Evolutionary conservation across 2,113 vertebrate genomes (phyloP).

Genomic region (Nesogale talazaci): DNA sequence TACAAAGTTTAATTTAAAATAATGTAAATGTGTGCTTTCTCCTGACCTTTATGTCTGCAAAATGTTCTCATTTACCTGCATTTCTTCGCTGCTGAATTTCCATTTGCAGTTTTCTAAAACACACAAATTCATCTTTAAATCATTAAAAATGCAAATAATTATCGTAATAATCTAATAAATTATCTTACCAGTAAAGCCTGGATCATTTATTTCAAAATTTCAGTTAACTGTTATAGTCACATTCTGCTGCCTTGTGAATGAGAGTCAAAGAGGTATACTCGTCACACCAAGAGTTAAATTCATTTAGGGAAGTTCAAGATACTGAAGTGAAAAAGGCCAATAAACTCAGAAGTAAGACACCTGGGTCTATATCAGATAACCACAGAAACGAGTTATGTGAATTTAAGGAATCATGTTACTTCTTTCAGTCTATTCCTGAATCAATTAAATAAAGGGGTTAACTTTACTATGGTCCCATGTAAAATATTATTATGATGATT

Average conservation of each 20-base stretch:
- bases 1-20: conserved; percentile 36
- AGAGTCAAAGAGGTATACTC: conserved; percentile 13
- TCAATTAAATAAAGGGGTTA: conserved; percentile 12
- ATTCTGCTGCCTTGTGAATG: neutral
- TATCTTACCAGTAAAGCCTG: neutral
- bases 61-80: conserved; percentile 4
- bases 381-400: neutral
- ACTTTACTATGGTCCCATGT: neutral
- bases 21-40: conserved; percentile 12
- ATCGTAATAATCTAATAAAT: conserved; percentile 22
- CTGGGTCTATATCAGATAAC: neutral
- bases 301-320: neutral
- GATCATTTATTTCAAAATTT: conserved; percentile 33
- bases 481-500: neutral
- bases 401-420: neutral
- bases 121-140: neutral
- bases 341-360: neutral
- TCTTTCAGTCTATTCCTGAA: conserved; percentile 22
- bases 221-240: neutral
- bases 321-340: neutral
- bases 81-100: conserved; percentile 25
- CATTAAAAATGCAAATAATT: conserved; percentile 11
- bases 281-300: neutral
- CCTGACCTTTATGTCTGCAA: neutral
- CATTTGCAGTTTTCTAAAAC: neutral